These are phyloP conservation scores for Salticus scenicus DNA, from an alignment of 2,888 invertebrate genomes.

Conservation along the genomic window DNA sequence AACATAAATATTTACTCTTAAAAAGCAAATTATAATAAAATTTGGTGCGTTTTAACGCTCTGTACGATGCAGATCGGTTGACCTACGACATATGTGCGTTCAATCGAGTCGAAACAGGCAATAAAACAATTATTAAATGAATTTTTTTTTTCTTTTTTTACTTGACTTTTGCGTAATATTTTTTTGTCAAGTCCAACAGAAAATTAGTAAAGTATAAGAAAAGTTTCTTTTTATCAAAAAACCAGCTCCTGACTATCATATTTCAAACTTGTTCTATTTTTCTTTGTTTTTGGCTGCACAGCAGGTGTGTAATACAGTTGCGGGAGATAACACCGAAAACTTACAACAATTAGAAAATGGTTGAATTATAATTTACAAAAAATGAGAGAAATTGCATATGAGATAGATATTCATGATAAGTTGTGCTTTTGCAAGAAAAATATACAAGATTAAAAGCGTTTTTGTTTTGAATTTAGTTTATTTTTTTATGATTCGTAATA, in stretches of 20 bases:
- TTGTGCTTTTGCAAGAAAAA: too few species aligned
- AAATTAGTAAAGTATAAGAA: not conserved
- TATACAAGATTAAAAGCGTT: too few species aligned
- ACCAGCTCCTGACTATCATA: not conserved
- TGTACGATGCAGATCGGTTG: constrained; percentile 43
- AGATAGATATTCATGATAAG: too few species aligned
- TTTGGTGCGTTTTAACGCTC: constrained; percentile 45
- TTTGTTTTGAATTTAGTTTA: too few species aligned
- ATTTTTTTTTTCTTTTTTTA: too few species aligned
- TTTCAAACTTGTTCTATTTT: not conserved
- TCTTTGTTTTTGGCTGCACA: not conserved
- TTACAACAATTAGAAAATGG: too few species aligned
- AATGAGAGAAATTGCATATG: too few species aligned
- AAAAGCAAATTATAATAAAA: constrained; percentile 1
- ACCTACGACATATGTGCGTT: constrained; percentile 54
- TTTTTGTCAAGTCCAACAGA: not conserved
- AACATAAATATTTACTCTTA: not conserved
- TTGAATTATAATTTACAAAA: too few species aligned
- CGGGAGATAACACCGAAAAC: too few species aligned
- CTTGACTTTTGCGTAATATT: too few species aligned
- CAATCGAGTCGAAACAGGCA: constrained; percentile 2
- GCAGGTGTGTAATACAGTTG: not conserved
- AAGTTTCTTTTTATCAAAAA: not conserved
- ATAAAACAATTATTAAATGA: not conserved
- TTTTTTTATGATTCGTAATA: too few species aligned